Conservation (phyloP, 2,797 vertebrate species). For the Enteromius trimaculatus region DNA sequence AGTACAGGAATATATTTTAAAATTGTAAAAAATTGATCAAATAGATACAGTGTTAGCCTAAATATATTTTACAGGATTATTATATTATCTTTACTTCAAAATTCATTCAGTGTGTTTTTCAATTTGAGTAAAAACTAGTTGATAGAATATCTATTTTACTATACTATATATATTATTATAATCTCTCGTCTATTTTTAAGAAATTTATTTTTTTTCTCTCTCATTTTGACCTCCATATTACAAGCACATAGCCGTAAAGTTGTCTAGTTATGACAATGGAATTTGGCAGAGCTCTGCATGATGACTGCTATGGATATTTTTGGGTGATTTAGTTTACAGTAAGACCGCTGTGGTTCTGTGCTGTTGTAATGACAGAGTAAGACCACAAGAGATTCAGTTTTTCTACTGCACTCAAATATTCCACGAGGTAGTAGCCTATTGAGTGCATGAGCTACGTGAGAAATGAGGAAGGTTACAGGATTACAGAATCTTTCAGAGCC, state of each 20-base stretch:
- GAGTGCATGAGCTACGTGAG: neutral
- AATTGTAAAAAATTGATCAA: neutral
- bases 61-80: neutral
- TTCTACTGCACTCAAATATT: conserved; percentile 9
- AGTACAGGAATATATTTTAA: neutral
- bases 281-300: neutral
- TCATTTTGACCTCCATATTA: neutral
- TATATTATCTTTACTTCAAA: neutral
- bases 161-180: neutral
- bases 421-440: neutral
- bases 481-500: conserved; percentile 18
- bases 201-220: neutral
- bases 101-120: neutral
- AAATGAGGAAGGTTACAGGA: conserved; percentile 1
- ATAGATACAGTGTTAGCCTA: too few relatives aligned
- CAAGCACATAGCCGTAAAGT: neutral
- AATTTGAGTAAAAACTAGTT: too few relatives aligned
- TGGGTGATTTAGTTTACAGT: neutral
- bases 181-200: neutral
- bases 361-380: conserved; percentile 16
- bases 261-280: conserved; percentile 6
- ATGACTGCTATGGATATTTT: conserved; percentile 29
- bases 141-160: neutral
- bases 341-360: conserved; percentile 11
- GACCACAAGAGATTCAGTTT: neutral